These are phyloP conservation scores for Drosophila colorata DNA, from an alignment of 2,888 invertebrate species.

Conservation along the genomic window DNA sequence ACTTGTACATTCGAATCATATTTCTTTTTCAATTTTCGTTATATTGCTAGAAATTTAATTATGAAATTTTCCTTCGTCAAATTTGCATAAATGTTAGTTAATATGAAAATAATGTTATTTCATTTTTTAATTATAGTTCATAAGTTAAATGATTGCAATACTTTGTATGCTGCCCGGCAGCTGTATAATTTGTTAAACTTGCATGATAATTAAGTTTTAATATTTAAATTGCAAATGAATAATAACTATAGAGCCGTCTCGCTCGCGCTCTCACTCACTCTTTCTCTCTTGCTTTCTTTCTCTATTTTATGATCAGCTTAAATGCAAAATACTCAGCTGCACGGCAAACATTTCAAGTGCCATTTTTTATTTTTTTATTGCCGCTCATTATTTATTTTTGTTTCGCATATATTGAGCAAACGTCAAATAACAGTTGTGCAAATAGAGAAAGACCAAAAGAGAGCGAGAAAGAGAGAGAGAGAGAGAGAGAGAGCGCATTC, in stretches of 20 bases:
- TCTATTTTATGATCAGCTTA: slow-evolving; percentile 23
- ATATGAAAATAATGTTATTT: not conserved
- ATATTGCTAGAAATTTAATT: too few relatives aligned
- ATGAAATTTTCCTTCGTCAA: not conserved
- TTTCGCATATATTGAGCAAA: slow-evolving; percentile 34
- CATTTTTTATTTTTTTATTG: slow-evolving; percentile 68
- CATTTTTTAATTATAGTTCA: slow-evolving; percentile 41
- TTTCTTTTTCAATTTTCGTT: slow-evolving; percentile 15
- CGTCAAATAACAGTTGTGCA: slow-evolving; percentile 64
- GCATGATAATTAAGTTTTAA: slow-evolving; percentile 19
- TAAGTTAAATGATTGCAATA: too few relatives aligned
- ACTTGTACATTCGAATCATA: slow-evolving; percentile 26
- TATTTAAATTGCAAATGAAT: slow-evolving; percentile 30
- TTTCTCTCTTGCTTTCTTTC: not conserved
- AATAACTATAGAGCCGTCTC: slow-evolving; percentile 3
- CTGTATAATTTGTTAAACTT: slow-evolving; percentile 35
- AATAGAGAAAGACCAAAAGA: slow-evolving; percentile 25
- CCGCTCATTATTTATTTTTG: slow-evolving; percentile 41
- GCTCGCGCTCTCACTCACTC: not conserved
- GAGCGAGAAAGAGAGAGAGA: slow-evolving; percentile 14
- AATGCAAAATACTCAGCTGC: slow-evolving; percentile 29
- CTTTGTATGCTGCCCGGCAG: not conserved
- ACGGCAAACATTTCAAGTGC: slow-evolving; percentile 55
- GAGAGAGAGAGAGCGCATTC: not conserved
- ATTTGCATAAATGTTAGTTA: slow-evolving; percentile 20